These are phyloP conservation scores for Sciurus niger DNA, from an alignment of 2,113 vertebrate genomes.

Conservation along the genomic window DNA sequence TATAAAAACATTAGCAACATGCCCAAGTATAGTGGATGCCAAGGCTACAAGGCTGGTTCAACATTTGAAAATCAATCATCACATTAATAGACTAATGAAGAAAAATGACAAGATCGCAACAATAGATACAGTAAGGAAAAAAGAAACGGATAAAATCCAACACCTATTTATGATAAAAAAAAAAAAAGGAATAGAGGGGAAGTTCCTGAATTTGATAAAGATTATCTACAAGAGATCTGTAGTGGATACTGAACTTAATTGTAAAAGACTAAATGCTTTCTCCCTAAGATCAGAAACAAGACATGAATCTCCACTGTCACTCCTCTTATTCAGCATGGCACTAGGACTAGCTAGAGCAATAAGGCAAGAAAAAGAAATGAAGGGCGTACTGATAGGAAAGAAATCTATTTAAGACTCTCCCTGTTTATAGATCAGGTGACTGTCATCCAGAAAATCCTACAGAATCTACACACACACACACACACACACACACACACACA, in stretches of 20 bases:
- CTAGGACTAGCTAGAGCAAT: not conserved
- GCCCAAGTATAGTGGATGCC: not conserved
- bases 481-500: too few species aligned
- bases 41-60: slow-evolving; percentile 9
- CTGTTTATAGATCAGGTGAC: not conserved
- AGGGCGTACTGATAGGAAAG: not conserved
- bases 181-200: not conserved
- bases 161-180: not conserved
- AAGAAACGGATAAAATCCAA: not conserved
- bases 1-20: not conserved
- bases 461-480: not conserved
- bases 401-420: not conserved
- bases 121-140: not conserved
- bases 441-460: not conserved
- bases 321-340: not conserved
- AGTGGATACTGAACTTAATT: not conserved
- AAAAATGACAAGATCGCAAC: not conserved
- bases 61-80: not conserved
- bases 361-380: slow-evolving; percentile 23
- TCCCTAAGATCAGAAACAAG: not conserved
- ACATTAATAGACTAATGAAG: not conserved
- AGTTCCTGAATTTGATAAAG: not conserved
- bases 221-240: not conserved
- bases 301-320: not conserved
- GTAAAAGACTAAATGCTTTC: not conserved